Evolutionary conservation across 2,888 invertebrate genomes (phyloP), one percentile per base, ranked within the genome.

Genomic region (Timandra comae): DNA sequence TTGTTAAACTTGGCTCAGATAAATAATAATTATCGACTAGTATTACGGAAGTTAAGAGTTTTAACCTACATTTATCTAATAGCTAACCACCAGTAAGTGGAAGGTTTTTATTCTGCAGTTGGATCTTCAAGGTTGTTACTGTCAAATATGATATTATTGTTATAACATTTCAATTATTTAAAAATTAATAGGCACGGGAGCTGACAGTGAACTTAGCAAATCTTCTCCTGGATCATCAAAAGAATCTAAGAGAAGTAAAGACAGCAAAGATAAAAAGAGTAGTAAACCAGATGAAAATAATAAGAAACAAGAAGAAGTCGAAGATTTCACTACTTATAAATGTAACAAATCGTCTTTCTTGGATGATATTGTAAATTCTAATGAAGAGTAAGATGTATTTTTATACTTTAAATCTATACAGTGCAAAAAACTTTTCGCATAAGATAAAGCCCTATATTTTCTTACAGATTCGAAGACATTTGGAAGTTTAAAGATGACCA

Each of bases 401-500:
- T 16, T 10, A 31, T 16, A 25, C 20, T 3, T 21, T 8, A 12
- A 7, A 24, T 35, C 6, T 27, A 12, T 8, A 8, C 19, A 22
- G 25, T 22, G 13, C 11, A 4, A n/a, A 8, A 21, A 4, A 29
- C 19, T 28, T 22, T 22, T n/a, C n/a, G 9, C 10, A 6, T 10
- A 13, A 6, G 21, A n/a, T n/a, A n/a, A n/a, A n/a, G n/a, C n/a
- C n/a, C 35, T 10, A 7, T 26, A 25, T 11, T 35, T 24, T 24
- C 12, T 19, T 21, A 20, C 12, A 89, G 90, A 53, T 92, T 91
- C 61, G 91, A 93, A 64, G 95, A 93, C 41, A 87, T 92, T 12
- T 98, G 97, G 97, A 91, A 90, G 52, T 89, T 90, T 33, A 92
- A 91, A 63, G 93, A 95, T 50, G 96, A 96, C 58, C 76, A 86